A percentile compares a stretch with the other conserved stretches of the same genome.
Evolutionary conservation across 1,140 invertebrate genomes (phyloP).

Genomic region (Mactra quadrangularis): DNA sequence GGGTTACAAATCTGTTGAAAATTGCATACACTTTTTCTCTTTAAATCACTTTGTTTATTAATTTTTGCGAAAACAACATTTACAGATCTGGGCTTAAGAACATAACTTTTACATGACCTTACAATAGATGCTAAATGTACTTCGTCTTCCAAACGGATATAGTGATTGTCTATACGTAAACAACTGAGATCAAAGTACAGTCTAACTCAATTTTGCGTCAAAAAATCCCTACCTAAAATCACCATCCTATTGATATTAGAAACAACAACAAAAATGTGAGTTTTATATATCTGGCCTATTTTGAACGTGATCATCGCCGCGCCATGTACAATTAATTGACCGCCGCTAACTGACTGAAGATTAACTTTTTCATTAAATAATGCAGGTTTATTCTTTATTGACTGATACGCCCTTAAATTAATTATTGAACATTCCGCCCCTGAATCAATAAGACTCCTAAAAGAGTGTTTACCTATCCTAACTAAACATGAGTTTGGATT

Average conservation of each 20-base stretch:
- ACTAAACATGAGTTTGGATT: too few relatives aligned
- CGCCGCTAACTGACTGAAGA: constrained; percentile 10
- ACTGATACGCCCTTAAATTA: not conserved
- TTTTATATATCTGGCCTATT: not conserved
- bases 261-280: constrained; percentile 11
- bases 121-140: constrained; percentile 20
- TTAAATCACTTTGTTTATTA: too few relatives aligned
- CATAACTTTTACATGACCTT: not conserved
- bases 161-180: not conserved
- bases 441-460: constrained; percentile 24
- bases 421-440: constrained; percentile 5
- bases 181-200: constrained; percentile 15
- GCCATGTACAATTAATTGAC: not conserved
- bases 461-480: not conserved
- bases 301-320: not conserved
- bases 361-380: not conserved
- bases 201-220: not conserved
- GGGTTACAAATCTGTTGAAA: not conserved
- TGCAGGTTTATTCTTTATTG: not conserved
- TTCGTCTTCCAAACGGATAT: not conserved
- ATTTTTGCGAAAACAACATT: not conserved
- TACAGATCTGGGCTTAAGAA: not conserved
- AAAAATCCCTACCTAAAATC: constrained; percentile 43
- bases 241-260: constrained; percentile 23
- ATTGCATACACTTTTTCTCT: not conserved